Conservation (phyloP, 37 sponge, comb jelly and placozoan species). For the Ephydatia muelleri region DNA sequence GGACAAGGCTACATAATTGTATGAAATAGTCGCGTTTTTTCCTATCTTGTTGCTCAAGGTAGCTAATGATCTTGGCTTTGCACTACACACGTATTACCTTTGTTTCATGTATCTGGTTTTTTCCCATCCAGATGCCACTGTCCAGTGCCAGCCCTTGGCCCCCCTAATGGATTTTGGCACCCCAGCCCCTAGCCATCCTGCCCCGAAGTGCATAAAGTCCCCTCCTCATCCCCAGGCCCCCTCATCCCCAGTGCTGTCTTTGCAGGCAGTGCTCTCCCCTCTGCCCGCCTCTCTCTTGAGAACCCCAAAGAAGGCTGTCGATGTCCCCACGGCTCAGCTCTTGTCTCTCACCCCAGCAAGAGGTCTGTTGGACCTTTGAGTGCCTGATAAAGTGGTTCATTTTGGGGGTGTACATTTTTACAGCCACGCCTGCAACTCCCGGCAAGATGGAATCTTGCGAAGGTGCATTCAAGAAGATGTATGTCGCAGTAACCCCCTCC, state of each 20-base stretch:
- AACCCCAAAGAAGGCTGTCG: not conserved
- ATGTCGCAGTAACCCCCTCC: constrained; percentile 17
- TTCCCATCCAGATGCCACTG: not conserved
- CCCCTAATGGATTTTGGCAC: not conserved
- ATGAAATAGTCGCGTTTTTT: no score
- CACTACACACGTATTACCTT: no score
- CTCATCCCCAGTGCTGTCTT: not conserved
- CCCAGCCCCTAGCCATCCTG: not conserved
- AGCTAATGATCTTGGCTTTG: no score
- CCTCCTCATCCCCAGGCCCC: not conserved
- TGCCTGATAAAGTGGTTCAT: not conserved
- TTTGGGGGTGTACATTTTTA: not conserved
- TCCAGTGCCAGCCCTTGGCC: not conserved
- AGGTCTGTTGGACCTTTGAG: not conserved
- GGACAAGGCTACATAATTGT: no score
- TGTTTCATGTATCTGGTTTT: not conserved
- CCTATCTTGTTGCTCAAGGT: no score
- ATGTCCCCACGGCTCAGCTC: constrained; percentile 7
- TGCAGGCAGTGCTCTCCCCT: not conserved
- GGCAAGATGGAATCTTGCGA: not conserved
- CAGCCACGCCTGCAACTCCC: not conserved
- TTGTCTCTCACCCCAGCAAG: constrained; percentile 2
- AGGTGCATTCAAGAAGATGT: constrained; percentile 11
- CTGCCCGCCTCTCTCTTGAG: not conserved
- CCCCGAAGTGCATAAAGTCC: not conserved